Percentiles rank a stretch among this genome's conserved stretches.
Conservation (phyloP, 2,888 invertebrate genomes). For the Helobdella robusta region DNA sequence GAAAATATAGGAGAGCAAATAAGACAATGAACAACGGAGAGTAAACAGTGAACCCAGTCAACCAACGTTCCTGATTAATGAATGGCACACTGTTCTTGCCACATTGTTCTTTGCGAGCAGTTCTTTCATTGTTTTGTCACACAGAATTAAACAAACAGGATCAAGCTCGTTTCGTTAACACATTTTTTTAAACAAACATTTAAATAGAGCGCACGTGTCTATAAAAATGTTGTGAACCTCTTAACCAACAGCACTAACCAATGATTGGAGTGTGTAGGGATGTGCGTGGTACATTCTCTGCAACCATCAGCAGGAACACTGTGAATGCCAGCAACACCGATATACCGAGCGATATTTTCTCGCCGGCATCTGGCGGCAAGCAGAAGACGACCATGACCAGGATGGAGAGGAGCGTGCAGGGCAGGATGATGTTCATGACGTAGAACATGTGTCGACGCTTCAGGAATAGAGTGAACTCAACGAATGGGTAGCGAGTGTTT, state of each 20-base stretch:
- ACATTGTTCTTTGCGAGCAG: too few relatives aligned
- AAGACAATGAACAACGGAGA: too few relatives aligned
- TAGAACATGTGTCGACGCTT: conserved; percentile 31
- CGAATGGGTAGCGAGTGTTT: conserved; percentile 29
- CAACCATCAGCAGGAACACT: conserved; percentile 35
- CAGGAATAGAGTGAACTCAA: conserved; percentile 31
- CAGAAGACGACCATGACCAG: conserved; percentile 41
- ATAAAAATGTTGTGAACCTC: neutral
- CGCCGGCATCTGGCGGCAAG: conserved; percentile 42
- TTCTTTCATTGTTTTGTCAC: too few relatives aligned
- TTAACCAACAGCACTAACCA: conserved; percentile 1
- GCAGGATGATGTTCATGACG: conserved; percentile 35
- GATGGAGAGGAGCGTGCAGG: conserved; percentile 37
- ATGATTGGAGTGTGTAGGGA: conserved; percentile 37
- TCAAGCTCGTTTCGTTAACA: too few relatives aligned
- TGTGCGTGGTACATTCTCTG: conserved; percentile 39
- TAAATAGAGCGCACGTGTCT: neutral
- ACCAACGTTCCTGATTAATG: too few relatives aligned
- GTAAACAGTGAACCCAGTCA: too few relatives aligned
- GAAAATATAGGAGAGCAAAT: too few relatives aligned
- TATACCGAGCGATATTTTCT: conserved; percentile 36
- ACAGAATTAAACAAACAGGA: too few relatives aligned
- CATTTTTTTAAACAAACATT: neutral
- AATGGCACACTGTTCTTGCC: too few relatives aligned
- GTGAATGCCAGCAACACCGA: conserved; percentile 35